These are phyloP conservation scores for Heliornis fulica DNA, from an alignment of 2,113 vertebrate genomes.

Conservation along the genomic window DNA sequence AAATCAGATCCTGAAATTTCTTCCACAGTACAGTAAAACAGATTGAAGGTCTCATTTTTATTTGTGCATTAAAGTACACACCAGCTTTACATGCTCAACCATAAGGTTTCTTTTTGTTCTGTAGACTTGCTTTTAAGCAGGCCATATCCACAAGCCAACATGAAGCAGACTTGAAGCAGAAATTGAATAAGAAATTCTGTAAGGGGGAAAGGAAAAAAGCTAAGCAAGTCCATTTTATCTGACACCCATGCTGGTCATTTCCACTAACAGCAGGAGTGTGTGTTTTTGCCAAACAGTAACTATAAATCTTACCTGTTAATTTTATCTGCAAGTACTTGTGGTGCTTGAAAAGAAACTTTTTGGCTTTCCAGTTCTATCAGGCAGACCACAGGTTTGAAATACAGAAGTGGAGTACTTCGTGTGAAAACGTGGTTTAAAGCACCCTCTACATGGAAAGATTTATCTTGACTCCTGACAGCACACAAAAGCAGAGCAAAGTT, in stretches of 20 bases:
- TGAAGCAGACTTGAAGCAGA: background rate
- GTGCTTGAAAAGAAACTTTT: conserved; percentile 75
- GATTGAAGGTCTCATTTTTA: background rate
- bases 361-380: conserved; percentile 66
- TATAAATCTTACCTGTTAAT: conserved; percentile 80
- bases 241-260: background rate
- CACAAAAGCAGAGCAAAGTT: background rate
- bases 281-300: background rate
- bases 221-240: background rate
- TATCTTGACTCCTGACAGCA: conserved; percentile 89
- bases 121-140: background rate
- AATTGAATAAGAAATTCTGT: background rate
- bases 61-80: background rate
- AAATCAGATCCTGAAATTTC: background rate
- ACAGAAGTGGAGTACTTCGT: conserved; percentile 69
- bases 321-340: conserved; percentile 82
- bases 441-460: conserved; percentile 85
- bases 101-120: background rate
- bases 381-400: conserved; percentile 55
- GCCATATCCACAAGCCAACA: background rate
- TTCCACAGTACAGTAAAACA: background rate
- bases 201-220: background rate
- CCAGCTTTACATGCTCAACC: background rate
- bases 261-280: background rate
- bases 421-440: conserved; percentile 89